phyloP scores from a whole-genome alignment of 92 coral and sea anemone species.

The Ricordea florida region DNA sequence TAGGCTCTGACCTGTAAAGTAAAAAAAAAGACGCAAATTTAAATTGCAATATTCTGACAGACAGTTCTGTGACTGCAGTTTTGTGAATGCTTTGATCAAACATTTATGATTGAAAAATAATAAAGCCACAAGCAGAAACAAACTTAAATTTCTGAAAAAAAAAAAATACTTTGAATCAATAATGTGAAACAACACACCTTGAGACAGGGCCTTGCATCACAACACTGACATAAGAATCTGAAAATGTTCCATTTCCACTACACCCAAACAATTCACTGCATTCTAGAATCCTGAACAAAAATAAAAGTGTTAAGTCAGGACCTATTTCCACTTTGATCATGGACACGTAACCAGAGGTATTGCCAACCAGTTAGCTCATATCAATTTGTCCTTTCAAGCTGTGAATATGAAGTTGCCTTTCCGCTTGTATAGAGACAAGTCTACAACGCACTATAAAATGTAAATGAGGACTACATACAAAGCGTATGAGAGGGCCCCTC shows the following conservation, averaged over 20 bases:
- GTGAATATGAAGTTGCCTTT: too few species aligned
- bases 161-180: background rate
- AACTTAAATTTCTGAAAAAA: background rate
- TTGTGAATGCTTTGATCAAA: background rate
- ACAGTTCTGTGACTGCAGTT: too few species aligned
- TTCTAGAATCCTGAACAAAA: slow-evolving; percentile 57
- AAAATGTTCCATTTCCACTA: slow-evolving; percentile 77
- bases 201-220: slow-evolving; percentile 54
- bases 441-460: background rate
- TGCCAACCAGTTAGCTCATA: too few species aligned
- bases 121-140: background rate
- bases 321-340: too few species aligned
- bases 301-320: background rate
- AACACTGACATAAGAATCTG: slow-evolving; percentile 81
- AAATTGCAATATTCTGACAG: too few species aligned
- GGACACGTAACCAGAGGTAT: too few species aligned
- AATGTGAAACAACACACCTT: slow-evolving; percentile 21
- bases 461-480: background rate
- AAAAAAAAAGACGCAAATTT: too few species aligned
- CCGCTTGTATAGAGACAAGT: too few species aligned
- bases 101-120: background rate
- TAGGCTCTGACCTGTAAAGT: slow-evolving; percentile 76
- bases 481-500: too few species aligned
- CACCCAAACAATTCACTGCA: slow-evolving; percentile 83
- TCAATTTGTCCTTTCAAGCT: too few species aligned